phyloP scores from a whole-genome alignment of 1,140 invertebrate species.

The Scaptomyza graminum region DNA sequence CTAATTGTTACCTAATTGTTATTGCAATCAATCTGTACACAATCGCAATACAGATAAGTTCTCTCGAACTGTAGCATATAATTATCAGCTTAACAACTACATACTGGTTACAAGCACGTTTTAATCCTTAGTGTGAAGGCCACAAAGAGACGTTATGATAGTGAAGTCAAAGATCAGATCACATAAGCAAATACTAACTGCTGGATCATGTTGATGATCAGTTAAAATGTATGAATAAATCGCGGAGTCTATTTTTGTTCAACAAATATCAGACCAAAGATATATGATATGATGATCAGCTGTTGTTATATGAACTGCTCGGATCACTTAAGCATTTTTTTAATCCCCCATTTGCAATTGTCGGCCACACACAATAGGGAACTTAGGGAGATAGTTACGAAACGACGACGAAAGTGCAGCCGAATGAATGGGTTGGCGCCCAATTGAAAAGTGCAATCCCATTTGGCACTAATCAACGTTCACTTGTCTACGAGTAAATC shows the following conservation, averaged over 20 bases:
- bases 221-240: too few relatives aligned
- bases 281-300: slow-evolving; percentile 1
- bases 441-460: slow-evolving; percentile 48
- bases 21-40: slow-evolving; percentile 5
- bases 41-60: neutral
- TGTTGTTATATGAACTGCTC: neutral
- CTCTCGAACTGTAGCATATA: neutral
- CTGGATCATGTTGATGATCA: too few relatives aligned
- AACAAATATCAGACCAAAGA: neutral
- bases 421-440: slow-evolving; percentile 32
- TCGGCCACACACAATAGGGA: slow-evolving; percentile 10
- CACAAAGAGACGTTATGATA: neutral
- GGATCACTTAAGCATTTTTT: slow-evolving; percentile 2
- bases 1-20: slow-evolving; percentile 13
- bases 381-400: slow-evolving; percentile 16
- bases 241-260: too few relatives aligned
- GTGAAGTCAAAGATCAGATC: neutral
- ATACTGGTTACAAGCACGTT: neutral
- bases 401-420: slow-evolving; percentile 20
- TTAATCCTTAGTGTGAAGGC: neutral
- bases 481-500: slow-evolving; percentile 29
- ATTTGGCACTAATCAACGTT: slow-evolving; percentile 68
- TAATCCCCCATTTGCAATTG: slow-evolving; percentile 7
- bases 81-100: slow-evolving; percentile 4
- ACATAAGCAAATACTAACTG: neutral